Conservation (phyloP, 2,888 invertebrate species). For the Agrotis exclamationis region DNA sequence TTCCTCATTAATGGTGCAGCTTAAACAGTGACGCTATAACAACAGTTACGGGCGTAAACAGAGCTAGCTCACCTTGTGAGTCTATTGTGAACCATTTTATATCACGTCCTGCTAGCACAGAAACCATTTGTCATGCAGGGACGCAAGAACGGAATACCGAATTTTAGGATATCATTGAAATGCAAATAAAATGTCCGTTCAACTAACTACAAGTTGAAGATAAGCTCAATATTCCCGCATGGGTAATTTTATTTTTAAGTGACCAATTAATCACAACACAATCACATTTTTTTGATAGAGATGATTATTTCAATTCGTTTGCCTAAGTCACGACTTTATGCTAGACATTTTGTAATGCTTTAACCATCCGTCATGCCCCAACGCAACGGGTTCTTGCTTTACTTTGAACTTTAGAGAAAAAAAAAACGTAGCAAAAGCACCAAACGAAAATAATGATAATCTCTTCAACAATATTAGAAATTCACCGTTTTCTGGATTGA, state of each 20-base stretch:
- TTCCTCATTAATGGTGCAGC: conserved; percentile 22
- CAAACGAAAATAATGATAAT: conserved; percentile 10
- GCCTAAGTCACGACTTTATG: conserved; percentile 25
- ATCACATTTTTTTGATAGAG: background rate
- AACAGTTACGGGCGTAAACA: conserved; percentile 1
- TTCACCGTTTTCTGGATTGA: conserved; percentile 30
- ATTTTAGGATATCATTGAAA: conserved; percentile 26
- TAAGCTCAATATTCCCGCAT: too few relatives aligned
- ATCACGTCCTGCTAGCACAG: conserved; percentile 37
- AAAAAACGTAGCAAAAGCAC: background rate
- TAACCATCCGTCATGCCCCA: conserved; percentile 13
- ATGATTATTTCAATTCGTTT: conserved; percentile 14
- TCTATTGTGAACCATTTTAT: conserved; percentile 41
- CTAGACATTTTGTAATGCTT: conserved; percentile 27
- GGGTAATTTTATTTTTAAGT: background rate
- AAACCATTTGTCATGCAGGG: conserved; percentile 47
- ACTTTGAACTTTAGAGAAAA: conserved; percentile 14
- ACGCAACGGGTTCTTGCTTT: conserved; percentile 10
- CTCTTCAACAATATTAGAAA: conserved; percentile 28
- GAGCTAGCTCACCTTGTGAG: conserved; percentile 29
- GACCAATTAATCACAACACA: conserved; percentile 1
- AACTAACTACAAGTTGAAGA: background rate
- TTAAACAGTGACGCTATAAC: conserved; percentile 16
- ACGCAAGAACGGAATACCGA: conserved; percentile 12
- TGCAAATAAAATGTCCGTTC: background rate